A percentile compares a stretch with the other conserved stretches of the same genome.
phyloP scores from a whole-genome alignment of 2,797 vertebrate genomes.

The Rhabdophis nuchalis region DNA sequence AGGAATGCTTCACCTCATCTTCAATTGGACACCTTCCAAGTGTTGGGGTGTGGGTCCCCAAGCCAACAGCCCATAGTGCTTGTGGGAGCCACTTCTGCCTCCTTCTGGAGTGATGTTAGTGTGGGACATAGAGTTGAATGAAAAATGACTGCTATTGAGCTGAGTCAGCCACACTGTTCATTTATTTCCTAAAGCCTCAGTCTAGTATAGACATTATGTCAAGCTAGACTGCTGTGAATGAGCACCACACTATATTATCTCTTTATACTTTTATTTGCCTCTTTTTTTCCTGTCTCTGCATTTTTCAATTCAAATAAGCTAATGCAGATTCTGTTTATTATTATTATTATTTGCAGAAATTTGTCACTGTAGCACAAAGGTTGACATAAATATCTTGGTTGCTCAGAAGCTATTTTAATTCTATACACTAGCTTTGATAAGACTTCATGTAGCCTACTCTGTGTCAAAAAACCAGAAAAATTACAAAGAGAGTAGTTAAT shows the following conservation, averaged over 20 bases:
- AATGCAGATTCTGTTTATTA: conserved; percentile 19
- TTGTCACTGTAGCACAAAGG: not conserved
- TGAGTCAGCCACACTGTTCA: not conserved
- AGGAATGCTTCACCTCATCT: not conserved
- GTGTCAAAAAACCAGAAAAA: conserved; percentile 43
- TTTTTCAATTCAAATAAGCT: conserved; percentile 32
- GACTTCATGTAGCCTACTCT: conserved; percentile 46
- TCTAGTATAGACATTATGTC: not conserved
- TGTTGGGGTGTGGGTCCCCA: not conserved
- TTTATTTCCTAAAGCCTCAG: not conserved
- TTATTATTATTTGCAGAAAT: conserved; percentile 17
- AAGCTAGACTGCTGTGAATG: not conserved
- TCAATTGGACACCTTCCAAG: not conserved
- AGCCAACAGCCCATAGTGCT: not conserved
- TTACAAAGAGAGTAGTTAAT: conserved; percentile 1
- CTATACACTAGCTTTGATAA: not conserved
- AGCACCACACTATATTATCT: conserved; percentile 18
- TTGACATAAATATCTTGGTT: not conserved
- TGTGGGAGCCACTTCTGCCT: not conserved
- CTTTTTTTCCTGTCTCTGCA: conserved; percentile 4
- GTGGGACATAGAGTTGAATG: not conserved
- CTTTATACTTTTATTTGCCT: conserved; percentile 28
- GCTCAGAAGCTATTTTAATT: fast-evolving
- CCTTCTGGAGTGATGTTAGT: not conserved
- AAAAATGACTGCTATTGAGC: not conserved